Conservation (phyloP, 2,113 vertebrate species). For the Macquaria ambigua region DNA sequence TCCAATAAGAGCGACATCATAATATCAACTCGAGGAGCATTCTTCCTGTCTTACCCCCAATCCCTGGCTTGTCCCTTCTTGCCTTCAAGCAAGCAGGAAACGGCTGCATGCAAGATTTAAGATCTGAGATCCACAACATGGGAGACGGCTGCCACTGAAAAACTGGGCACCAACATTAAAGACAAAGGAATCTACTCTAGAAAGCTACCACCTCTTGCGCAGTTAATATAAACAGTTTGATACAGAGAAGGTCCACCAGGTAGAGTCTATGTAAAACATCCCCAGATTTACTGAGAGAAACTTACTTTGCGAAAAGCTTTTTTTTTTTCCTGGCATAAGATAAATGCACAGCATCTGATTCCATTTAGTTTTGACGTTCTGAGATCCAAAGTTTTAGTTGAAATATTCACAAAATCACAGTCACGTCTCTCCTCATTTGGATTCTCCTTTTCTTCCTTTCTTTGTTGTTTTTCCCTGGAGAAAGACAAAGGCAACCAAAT, state of each 20-base stretch:
- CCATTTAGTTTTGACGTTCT: conserved; percentile 53
- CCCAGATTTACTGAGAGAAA: conserved; percentile 31
- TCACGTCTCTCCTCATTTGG: conserved; percentile 52
- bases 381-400: conserved; percentile 46
- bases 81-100: conserved; percentile 74
- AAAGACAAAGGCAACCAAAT: conserved; percentile 73
- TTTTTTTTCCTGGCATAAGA: conserved; percentile 44
- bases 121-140: conserved; percentile 60
- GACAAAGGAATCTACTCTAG: neutral
- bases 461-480: conserved; percentile 50
- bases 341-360: conserved; percentile 65
- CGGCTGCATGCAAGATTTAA: conserved; percentile 56
- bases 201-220: neutral
- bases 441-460: conserved; percentile 19
- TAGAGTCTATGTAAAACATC: conserved; percentile 14
- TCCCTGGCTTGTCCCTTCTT: conserved; percentile 82
- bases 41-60: conserved; percentile 68
- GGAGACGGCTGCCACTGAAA: conserved; percentile 45
- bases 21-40: conserved; percentile 66
- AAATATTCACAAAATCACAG: conserved; percentile 67
- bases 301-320: conserved; percentile 13
- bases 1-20: conserved; percentile 60
- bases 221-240: conserved; percentile 12
- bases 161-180: conserved; percentile 37
- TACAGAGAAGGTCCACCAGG: neutral